These are phyloP conservation scores for Nyctereutes procyonoides DNA, from an alignment of 2,113 vertebrate genomes.

Conservation along the genomic window DNA sequence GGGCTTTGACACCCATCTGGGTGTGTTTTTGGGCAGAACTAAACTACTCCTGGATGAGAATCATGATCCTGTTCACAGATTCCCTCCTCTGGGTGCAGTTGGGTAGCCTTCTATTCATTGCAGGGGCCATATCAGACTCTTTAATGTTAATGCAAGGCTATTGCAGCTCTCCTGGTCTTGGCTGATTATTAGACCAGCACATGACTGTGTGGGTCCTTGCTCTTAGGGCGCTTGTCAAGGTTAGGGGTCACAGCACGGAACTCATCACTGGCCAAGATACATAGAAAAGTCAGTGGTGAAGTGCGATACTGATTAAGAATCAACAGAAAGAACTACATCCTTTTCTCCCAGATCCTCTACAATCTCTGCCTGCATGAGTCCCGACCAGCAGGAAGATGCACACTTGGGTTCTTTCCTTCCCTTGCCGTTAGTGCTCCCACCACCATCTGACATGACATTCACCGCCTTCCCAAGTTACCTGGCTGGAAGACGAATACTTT, in stretches of 20 bases:
- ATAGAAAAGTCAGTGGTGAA: neutral
- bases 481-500: constrained; percentile 90
- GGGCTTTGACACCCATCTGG: neutral
- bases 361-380: accelerated
- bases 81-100: neutral
- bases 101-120: neutral
- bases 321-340: neutral
- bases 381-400: neutral
- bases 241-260: neutral
- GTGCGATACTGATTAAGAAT: neutral
- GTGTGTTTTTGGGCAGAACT: neutral
- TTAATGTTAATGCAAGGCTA: neutral
- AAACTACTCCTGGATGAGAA: neutral
- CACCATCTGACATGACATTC: neutral
- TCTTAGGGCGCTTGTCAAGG: neutral
- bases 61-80: neutral
- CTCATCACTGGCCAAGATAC: neutral
- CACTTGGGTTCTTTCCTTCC: neutral
- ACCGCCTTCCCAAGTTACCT: constrained; percentile 85
- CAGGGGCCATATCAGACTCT: neutral
- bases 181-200: neutral
- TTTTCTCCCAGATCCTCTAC: neutral
- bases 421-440: neutral
- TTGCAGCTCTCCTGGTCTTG: neutral
- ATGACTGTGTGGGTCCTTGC: accelerated